These are phyloP conservation scores for Anthopleura sola DNA, from an alignment of 64 coral and sea anemone species.

Conservation along the genomic window DNA sequence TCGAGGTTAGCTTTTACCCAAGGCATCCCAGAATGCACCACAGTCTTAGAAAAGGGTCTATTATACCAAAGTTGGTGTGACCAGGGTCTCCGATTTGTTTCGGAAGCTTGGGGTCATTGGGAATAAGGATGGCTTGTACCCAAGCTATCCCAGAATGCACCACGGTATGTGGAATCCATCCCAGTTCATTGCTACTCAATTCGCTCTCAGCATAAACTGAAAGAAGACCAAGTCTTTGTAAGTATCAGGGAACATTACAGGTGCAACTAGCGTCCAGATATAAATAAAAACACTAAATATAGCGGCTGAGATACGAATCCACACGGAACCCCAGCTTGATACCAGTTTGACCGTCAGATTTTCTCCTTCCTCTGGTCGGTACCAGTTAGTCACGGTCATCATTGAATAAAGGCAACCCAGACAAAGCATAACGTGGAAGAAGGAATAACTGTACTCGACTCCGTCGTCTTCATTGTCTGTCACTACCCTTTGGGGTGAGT, in stretches of 20 bases:
- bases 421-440: slow-evolving; percentile 85
- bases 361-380: slow-evolving; percentile 86
- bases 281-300: slow-evolving; percentile 97
- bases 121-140: too few relatives aligned
- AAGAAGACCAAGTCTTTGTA: slow-evolving; percentile 96
- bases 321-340: slow-evolving; percentile 92
- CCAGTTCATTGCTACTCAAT: neutral
- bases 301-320: slow-evolving; percentile 83
- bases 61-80: too few relatives aligned
- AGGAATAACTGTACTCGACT: slow-evolving; percentile 90
- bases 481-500: slow-evolving; percentile 13
- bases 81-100: too few relatives aligned
- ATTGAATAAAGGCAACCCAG: slow-evolving; percentile 78
- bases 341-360: slow-evolving; percentile 84
- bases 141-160: too few relatives aligned
- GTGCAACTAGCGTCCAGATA: slow-evolving; percentile 92
- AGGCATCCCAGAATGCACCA: too few relatives aligned
- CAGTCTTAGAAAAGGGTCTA: too few relatives aligned
- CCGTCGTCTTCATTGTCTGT: slow-evolving; percentile 72
- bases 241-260: slow-evolving; percentile 91
- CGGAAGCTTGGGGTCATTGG: too few relatives aligned
- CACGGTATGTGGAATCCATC: too few relatives aligned
- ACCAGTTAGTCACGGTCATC: slow-evolving; percentile 95
- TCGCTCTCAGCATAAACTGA: slow-evolving; percentile 74
- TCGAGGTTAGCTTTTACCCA: too few relatives aligned